Conservation (phyloP, 1,140 invertebrate species). For the Colletes latitarsis region DNA sequence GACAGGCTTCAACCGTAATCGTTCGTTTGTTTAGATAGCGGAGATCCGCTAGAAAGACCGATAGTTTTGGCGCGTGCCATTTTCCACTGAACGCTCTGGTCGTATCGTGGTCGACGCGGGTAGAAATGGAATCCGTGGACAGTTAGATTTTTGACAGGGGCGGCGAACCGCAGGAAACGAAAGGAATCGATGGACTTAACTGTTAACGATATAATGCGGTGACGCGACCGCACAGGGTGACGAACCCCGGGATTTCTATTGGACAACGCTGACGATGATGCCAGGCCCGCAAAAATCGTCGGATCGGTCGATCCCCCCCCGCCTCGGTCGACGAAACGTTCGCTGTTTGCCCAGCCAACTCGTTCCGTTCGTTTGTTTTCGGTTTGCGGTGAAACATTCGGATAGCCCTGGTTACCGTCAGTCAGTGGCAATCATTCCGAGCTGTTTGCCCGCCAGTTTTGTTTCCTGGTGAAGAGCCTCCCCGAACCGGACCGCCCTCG, state of each 20-base stretch:
- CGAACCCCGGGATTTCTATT: constrained; percentile 8
- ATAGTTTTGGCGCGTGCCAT: no score
- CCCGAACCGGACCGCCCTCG: background rate
- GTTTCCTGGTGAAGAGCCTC: background rate
- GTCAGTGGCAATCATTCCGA: constrained; percentile 37
- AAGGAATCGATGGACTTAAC: background rate
- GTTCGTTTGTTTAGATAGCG: no score
- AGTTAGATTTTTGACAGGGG: background rate
- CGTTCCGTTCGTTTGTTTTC: constrained; percentile 56
- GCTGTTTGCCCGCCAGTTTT: constrained; percentile 47
- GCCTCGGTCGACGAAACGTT: constrained; percentile 36
- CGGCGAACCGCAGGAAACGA: background rate
- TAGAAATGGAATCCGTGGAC: background rate
- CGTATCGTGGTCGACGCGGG: no score
- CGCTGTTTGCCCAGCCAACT: constrained; percentile 48
- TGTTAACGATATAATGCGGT: constrained; percentile 8
- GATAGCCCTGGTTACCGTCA: constrained; percentile 55
- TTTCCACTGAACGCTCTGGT: no score
- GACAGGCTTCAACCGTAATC: no score
- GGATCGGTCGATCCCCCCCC: background rate
- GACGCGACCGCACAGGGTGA: constrained; percentile 4
- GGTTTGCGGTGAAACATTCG: constrained; percentile 57
- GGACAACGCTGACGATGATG: background rate
- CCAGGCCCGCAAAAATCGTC: constrained; percentile 16
- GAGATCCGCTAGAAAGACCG: no score